Evolutionary conservation across 2,797 vertebrate species (phyloP).

Genomic region (Tokudaia muenninki): DNA sequence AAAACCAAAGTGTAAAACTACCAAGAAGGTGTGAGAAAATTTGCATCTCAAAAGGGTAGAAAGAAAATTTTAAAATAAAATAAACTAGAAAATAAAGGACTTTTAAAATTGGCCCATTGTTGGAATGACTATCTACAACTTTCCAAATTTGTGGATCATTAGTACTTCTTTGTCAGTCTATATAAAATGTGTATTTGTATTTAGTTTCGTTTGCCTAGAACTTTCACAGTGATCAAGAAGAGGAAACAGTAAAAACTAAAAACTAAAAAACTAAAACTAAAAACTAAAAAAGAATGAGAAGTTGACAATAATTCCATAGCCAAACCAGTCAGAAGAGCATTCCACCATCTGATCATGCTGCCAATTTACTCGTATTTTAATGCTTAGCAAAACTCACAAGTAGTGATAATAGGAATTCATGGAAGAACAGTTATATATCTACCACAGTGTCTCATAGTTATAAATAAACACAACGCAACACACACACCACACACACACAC

Average conservation of each 20-base stretch:
- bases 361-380: conserved; percentile 25
- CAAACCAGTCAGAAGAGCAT: not conserved
- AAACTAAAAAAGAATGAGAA: not conserved
- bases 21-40: not conserved
- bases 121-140: not conserved
- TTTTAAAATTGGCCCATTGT: not conserved
- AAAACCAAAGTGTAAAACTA: not conserved
- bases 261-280: not conserved
- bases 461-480: too few species aligned
- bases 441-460: not conserved
- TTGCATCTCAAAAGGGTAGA: not conserved
- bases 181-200: not conserved
- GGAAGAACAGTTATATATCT: not conserved
- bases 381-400: not conserved
- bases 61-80: not conserved
- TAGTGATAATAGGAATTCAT: not conserved
- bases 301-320: not conserved
- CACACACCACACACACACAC: not conserved
- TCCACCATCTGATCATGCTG: not conserved
- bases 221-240: not conserved
- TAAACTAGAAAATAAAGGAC: not conserved
- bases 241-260: conserved; percentile 41
- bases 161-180: not conserved
- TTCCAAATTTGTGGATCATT: not conserved
- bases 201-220: not conserved